Percentiles rank a stretch among this genome's conserved stretches.
These are phyloP conservation scores for Antennarius striatus DNA, from an alignment of 2,113 vertebrate species.

Conservation along the genomic window DNA sequence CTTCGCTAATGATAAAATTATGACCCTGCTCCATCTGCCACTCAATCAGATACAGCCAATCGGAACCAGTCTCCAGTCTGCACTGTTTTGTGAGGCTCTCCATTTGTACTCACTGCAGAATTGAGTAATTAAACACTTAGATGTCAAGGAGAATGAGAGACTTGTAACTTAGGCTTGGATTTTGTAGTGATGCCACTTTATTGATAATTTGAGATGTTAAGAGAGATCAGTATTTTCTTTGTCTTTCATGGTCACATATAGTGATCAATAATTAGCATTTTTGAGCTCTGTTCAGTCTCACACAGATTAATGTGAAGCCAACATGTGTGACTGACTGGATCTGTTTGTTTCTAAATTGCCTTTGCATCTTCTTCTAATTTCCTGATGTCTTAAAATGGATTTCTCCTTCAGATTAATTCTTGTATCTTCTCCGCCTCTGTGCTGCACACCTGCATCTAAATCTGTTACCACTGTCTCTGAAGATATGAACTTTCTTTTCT, in stretches of 20 bases:
- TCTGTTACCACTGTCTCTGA: slow-evolving; percentile 1
- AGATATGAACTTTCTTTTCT: background rate
- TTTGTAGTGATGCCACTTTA: background rate
- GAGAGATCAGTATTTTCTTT: background rate
- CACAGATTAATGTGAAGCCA: too few relatives aligned
- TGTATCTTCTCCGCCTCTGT: background rate
- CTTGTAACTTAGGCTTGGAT: background rate
- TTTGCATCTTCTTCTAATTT: slow-evolving; percentile 5
- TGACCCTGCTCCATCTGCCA: slow-evolving; percentile 69
- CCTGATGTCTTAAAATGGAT: slow-evolving; percentile 4
- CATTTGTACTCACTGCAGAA: slow-evolving; percentile 57
- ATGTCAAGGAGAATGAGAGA: slow-evolving; percentile 31
- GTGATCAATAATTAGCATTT: too few relatives aligned
- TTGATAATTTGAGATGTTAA: slow-evolving; percentile 4
- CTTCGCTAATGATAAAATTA: slow-evolving; percentile 70
- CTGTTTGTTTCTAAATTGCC: too few relatives aligned
- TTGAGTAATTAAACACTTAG: slow-evolving; percentile 52
- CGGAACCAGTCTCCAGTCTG: slow-evolving; percentile 28
- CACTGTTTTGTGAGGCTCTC: slow-evolving; percentile 39
- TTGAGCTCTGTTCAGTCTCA: too few relatives aligned
- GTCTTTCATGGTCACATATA: too few relatives aligned
- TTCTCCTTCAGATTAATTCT: slow-evolving; percentile 13
- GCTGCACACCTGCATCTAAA: slow-evolving; percentile 13
- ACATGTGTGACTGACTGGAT: too few relatives aligned
- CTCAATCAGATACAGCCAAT: slow-evolving; percentile 68